phyloP scores from a whole-genome alignment of 2,113 vertebrate genomes.

The Halcyon senegalensis region DNA sequence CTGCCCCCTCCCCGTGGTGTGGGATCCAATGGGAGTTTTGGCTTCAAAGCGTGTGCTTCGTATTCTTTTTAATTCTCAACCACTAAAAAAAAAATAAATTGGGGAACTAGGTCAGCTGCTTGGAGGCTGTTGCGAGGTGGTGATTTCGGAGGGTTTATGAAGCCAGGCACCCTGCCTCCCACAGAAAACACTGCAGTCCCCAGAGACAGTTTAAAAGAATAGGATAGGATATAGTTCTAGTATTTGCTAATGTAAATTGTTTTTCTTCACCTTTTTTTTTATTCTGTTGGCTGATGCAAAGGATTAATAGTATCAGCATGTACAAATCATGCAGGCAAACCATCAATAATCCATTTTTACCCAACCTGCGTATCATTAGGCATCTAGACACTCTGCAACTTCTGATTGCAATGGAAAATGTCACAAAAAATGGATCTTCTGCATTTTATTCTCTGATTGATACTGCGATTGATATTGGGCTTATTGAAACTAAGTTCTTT shows the following conservation, averaged over 20 bases:
- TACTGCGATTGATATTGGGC: background rate
- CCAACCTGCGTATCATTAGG: background rate
- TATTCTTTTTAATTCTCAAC: background rate
- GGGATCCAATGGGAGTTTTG: background rate
- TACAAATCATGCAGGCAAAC: background rate
- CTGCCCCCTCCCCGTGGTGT: background rate
- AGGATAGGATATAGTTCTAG: background rate
- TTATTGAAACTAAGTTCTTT: background rate
- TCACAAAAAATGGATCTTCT: background rate
- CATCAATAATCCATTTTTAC: background rate
- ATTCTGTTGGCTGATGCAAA: background rate
- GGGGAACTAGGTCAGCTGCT: conserved; percentile 22
- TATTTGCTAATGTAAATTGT: conserved; percentile 19
- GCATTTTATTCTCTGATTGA: background rate
- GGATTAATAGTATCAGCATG: background rate
- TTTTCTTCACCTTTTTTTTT: background rate
- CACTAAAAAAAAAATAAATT: background rate
- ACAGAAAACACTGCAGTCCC: background rate
- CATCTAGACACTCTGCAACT: background rate
- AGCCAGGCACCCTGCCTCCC: background rate
- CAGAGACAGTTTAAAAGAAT: conserved; percentile 11
- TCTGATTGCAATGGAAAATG: background rate
- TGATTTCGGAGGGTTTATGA: conserved; percentile 16
- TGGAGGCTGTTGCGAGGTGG: background rate
- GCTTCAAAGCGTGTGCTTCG: background rate